Evolutionary conservation across 2,113 vertebrate species (phyloP).

Genomic region (Saccopteryx leptura): DNA sequence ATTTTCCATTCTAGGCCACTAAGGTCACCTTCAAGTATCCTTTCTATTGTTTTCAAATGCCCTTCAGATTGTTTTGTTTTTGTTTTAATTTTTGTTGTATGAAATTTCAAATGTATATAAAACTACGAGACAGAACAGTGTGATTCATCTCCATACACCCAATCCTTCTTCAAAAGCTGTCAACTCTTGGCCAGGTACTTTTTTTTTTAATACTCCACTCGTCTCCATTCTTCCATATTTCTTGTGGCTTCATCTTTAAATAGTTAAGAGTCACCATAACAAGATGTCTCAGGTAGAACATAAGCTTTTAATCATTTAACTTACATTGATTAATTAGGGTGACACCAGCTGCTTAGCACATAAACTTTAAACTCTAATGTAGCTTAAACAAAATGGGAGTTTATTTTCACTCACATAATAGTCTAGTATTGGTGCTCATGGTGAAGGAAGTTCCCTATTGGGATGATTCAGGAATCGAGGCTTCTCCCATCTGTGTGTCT

Average conservation of each 20-base stretch:
- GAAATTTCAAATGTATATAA: background rate
- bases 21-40: background rate
- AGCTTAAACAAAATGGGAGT: background rate
- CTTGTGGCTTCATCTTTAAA: background rate
- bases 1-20: background rate
- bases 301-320: background rate
- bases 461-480: background rate
- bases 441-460: background rate
- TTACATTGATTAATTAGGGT: background rate
- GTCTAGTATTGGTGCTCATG: background rate
- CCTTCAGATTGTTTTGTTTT: constrained; percentile 12
- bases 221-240: background rate
- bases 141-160: background rate
- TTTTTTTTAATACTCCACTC: background rate
- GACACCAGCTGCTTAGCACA: background rate
- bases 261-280: background rate
- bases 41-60: constrained; percentile 15
- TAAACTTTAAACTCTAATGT: background rate
- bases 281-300: background rate
- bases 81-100: background rate
- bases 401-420: background rate
- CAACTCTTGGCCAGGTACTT: background rate
- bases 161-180: background rate
- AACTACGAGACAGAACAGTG: background rate
- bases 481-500: background rate